Percentiles rank a stretch among this genome's conserved stretches.
Evolutionary conservation across 2,888 invertebrate species (phyloP).

Genomic region (Aspidiotus rigidus): DNA sequence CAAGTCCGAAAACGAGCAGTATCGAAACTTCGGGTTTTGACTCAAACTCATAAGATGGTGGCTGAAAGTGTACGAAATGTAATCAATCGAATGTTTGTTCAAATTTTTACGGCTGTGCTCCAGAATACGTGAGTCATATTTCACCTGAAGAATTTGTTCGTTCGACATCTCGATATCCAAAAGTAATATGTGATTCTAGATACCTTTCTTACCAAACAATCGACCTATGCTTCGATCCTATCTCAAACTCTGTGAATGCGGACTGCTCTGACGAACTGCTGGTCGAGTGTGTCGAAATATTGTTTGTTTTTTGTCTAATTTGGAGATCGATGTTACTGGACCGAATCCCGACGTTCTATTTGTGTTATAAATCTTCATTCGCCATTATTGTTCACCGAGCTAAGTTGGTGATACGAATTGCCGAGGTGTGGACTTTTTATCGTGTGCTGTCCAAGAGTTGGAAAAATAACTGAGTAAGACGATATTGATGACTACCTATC

Average conservation of each 20-base stretch:
- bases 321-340: constrained; percentile 7
- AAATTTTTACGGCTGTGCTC: no score
- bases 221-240: constrained; percentile 14
- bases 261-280: background rate
- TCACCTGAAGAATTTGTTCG: no score
- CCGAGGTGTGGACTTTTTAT: background rate
- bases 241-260: background rate
- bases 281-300: constrained; percentile 14
- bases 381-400: background rate
- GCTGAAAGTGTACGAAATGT: no score
- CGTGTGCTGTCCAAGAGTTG: constrained; percentile 20
- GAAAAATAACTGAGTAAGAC: constrained; percentile 27
- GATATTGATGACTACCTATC: background rate
- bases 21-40: background rate
- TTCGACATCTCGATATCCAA: no score
- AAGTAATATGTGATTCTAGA: background rate
- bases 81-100: no score
- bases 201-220: constrained; percentile 13
- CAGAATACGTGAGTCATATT: no score
- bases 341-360: constrained; percentile 20
- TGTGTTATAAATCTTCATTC: constrained; percentile 20
- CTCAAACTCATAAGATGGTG: no score
- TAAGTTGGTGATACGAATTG: background rate
- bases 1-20: background rate
- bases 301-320: constrained; percentile 13